phyloP scores from a whole-genome alignment of 2,113 vertebrate species.

The Pleuronectes platessa region DNA sequence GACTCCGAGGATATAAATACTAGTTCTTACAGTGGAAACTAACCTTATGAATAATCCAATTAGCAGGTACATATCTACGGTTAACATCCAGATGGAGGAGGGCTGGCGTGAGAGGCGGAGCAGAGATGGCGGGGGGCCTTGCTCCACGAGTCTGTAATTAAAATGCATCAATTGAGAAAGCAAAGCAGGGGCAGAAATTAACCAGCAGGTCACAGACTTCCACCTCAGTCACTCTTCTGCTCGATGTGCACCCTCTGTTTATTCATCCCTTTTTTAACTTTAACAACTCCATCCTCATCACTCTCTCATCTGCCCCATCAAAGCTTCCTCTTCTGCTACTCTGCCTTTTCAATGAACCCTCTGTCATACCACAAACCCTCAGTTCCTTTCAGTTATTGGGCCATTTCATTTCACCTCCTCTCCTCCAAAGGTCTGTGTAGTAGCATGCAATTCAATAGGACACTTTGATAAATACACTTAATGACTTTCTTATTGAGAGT shows the following conservation, averaged over 20 bases:
- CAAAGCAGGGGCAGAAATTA: constrained; percentile 81
- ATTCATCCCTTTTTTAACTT: constrained; percentile 12
- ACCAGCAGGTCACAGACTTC: constrained; percentile 75
- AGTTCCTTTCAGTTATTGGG: not conserved
- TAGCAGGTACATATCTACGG: constrained; percentile 51
- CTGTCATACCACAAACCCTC: not conserved
- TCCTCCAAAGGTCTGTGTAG: no score
- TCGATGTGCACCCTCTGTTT: not conserved
- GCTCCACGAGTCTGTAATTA: constrained; percentile 69
- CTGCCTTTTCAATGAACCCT: not conserved
- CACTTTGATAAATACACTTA: no score
- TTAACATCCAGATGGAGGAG: constrained; percentile 29
- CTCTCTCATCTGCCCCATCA: not conserved
- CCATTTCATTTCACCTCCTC: not conserved
- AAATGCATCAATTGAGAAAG: constrained; percentile 66
- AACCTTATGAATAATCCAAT: constrained; percentile 58
- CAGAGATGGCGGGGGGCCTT: not conserved
- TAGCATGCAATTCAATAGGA: no score
- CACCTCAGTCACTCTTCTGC: constrained; percentile 38
- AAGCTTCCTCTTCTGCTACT: not conserved
- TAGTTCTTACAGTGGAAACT: constrained; percentile 2
- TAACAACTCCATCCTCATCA: not conserved
- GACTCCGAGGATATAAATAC: constrained; percentile 10
- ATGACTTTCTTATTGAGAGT: no score
- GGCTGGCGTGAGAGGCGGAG: not conserved